These are phyloP conservation scores for Drosophila kikkawai DNA, from an alignment of 1,140 invertebrate genomes.

Conservation along the genomic window DNA sequence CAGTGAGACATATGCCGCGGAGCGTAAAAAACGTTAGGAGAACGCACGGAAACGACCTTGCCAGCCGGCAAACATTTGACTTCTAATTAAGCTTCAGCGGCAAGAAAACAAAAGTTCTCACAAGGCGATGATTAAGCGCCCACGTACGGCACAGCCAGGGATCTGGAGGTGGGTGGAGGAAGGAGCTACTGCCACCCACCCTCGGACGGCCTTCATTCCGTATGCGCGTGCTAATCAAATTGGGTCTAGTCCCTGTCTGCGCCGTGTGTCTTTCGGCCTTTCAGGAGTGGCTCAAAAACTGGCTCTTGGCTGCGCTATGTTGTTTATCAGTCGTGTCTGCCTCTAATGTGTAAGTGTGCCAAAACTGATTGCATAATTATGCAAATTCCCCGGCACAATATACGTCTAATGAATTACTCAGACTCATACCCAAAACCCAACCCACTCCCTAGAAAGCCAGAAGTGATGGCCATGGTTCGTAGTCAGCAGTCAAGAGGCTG, in stretches of 20 bases:
- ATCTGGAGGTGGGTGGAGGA: not conserved
- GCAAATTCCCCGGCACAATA: conserved; percentile 74
- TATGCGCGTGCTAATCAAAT: conserved; percentile 78
- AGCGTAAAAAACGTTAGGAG: conserved; percentile 59
- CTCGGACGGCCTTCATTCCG: conserved; percentile 61
- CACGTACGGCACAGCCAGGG: conserved; percentile 47
- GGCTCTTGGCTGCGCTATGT: conserved; percentile 17
- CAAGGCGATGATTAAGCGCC: conserved; percentile 71
- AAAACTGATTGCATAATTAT: conserved; percentile 83
- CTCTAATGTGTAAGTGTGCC: conserved; percentile 81
- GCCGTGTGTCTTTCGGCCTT: conserved; percentile 35
- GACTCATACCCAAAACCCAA: conserved; percentile 6
- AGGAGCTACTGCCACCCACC: conserved; percentile 18
- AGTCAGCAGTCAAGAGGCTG: conserved; percentile 33
- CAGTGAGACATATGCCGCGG: conserved; percentile 52
- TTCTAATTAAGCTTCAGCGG: conserved; percentile 69
- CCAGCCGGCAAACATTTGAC: conserved; percentile 73
- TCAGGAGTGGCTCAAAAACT: conserved; percentile 29
- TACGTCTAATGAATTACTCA: conserved; percentile 79
- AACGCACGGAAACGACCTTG: conserved; percentile 55
- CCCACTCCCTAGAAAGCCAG: conserved; percentile 7
- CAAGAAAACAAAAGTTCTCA: conserved; percentile 56
- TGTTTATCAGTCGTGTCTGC: conserved; percentile 79
- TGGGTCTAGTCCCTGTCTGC: conserved; percentile 80
- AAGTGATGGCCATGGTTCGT: conserved; percentile 45